Conservation (phyloP, 2,888 invertebrate species). For the Oconnorella tubifera region DNA sequence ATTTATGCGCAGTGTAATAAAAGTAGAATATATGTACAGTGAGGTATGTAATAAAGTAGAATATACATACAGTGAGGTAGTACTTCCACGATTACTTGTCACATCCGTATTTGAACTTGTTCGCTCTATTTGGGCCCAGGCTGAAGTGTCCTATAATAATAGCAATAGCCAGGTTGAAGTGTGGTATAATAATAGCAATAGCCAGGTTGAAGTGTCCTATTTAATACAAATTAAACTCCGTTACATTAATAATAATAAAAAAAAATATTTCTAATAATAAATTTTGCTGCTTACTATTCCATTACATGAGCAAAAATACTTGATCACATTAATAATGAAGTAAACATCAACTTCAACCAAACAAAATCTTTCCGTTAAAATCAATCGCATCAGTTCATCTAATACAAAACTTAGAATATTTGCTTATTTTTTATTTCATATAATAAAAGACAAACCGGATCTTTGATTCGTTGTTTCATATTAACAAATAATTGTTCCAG, state of each 20-base stretch:
- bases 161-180: neutral
- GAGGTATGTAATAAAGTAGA: neutral
- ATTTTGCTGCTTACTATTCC: too few species aligned
- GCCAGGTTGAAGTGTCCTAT: neutral
- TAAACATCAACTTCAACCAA: too few species aligned
- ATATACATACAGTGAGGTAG: constrained; percentile 6
- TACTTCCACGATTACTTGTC: neutral
- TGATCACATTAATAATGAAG: too few species aligned
- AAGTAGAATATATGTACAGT: neutral
- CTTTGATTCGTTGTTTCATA: constrained; percentile 40
- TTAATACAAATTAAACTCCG: too few species aligned
- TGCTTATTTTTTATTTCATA: too few species aligned
- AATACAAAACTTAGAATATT: too few species aligned
- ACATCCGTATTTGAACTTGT: neutral
- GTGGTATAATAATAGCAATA: neutral
- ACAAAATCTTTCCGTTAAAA: too few species aligned
- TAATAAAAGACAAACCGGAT: too few species aligned
- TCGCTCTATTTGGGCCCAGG: neutral
- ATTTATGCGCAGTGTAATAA: neutral
- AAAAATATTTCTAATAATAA: too few species aligned
- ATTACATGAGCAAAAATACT: too few species aligned
- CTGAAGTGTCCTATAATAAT: neutral
- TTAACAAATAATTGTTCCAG: constrained; percentile 40
- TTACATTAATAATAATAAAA: too few species aligned
- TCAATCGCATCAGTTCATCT: too few species aligned